Evolutionary conservation across 2,797 vertebrate species (phyloP).

Genomic region (Podarcis siculus): DNA sequence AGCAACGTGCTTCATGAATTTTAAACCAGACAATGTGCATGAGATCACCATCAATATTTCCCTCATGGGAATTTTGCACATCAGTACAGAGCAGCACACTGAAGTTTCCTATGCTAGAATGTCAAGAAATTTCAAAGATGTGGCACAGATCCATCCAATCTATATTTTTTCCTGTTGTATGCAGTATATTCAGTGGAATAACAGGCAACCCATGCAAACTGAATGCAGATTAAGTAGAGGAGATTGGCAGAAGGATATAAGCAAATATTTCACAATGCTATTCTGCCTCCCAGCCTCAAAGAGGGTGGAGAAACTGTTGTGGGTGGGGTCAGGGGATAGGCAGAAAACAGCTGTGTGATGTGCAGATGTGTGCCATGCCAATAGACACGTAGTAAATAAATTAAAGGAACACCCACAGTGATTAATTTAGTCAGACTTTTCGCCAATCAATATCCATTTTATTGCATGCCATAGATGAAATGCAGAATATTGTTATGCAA

Average conservation of each 20-base stretch:
- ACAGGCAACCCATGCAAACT: not conserved
- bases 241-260: not conserved
- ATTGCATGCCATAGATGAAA: too few species aligned
- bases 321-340: too few species aligned
- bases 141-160: not conserved
- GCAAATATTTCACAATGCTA: not conserved
- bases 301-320: too few species aligned
- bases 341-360: too few species aligned
- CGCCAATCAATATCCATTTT: too few species aligned
- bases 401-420: too few species aligned
- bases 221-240: not conserved
- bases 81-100: not conserved
- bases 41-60: not conserved
- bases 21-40: not conserved
- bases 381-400: too few species aligned
- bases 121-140: not conserved
- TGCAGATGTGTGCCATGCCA: too few species aligned
- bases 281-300: too few species aligned
- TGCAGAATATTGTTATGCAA: too few species aligned
- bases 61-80: not conserved
- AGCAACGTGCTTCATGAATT: not conserved
- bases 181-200: not conserved
- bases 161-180: not conserved
- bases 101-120: not conserved
- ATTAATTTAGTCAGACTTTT: too few species aligned